Conservation (phyloP, 1,140 invertebrate genomes). For the Camponotus pennsylvanicus region DNA sequence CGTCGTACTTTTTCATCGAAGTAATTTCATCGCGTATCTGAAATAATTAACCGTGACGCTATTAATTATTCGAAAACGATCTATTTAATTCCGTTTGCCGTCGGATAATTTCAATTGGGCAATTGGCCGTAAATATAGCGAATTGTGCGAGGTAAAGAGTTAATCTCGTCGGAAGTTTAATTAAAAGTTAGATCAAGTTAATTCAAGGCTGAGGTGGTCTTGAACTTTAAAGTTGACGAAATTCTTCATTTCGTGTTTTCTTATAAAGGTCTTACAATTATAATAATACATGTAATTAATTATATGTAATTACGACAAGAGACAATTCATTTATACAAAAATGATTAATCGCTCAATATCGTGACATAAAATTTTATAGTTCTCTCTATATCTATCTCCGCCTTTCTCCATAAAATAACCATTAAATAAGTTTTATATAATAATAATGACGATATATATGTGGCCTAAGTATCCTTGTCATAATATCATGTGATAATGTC, state of each 20-base stretch:
- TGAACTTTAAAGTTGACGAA: neutral
- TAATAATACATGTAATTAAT: neutral
- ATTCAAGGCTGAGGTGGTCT: neutral
- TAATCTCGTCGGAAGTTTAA: slow-evolving; percentile 41
- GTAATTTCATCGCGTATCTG: slow-evolving; percentile 34
- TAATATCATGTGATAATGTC: neutral
- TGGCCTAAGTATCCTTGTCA: slow-evolving; percentile 19
- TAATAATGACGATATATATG: neutral
- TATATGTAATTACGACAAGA: neutral
- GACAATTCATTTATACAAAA: neutral
- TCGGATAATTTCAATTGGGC: slow-evolving; percentile 39
- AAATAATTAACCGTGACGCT: slow-evolving; percentile 40
- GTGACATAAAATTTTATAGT: slow-evolving; percentile 13
- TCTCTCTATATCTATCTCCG: slow-evolving; percentile 23
- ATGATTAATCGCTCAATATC: slow-evolving; percentile 36
- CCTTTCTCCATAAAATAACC: slow-evolving; percentile 7
- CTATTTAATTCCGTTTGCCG: slow-evolving; percentile 50
- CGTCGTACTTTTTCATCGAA: slow-evolving; percentile 28
- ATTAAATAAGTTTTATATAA: slow-evolving; percentile 32
- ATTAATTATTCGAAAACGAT: slow-evolving; percentile 42
- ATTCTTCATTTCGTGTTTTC: neutral
- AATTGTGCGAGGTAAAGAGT: slow-evolving; percentile 28
- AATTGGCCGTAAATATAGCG: slow-evolving; percentile 35
- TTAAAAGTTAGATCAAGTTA: slow-evolving; percentile 36
- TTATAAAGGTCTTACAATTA: neutral